Evolutionary conservation across 2,888 invertebrate species (phyloP).

Genomic region (Lacanobia oleracea): DNA sequence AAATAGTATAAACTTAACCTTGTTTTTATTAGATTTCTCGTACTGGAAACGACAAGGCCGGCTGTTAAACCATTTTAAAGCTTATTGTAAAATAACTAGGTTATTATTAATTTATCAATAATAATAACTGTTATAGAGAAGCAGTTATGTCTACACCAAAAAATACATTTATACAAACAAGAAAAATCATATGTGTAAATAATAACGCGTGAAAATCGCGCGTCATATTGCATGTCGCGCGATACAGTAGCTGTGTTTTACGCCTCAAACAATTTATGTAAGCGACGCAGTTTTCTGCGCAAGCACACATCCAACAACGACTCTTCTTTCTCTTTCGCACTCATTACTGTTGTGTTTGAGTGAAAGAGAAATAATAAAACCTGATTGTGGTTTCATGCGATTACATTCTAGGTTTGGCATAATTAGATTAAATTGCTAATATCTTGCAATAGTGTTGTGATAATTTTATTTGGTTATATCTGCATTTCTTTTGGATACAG

Average conservation of each 20-base stretch:
- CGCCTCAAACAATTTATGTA: slow-evolving; percentile 61
- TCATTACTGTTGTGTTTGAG: background rate
- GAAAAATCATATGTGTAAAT: slow-evolving; percentile 14
- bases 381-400: slow-evolving; percentile 60
- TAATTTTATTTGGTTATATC: slow-evolving; percentile 57
- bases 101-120: no score
- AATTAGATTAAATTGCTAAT: slow-evolving; percentile 67
- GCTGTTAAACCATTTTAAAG: background rate
- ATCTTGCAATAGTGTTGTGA: slow-evolving; percentile 46
- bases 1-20: no score
- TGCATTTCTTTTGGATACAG: slow-evolving; percentile 29
- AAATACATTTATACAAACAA: slow-evolving; percentile 2
- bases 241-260: slow-evolving; percentile 59
- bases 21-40: background rate
- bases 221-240: slow-evolving; percentile 53
- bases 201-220: slow-evolving; percentile 42
- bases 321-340: slow-evolving; percentile 41
- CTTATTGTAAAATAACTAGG: no score
- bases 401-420: slow-evolving; percentile 65
- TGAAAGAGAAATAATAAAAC: slow-evolving; percentile 39
- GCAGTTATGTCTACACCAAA: background rate
- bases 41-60: background rate
- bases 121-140: no score
- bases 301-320: slow-evolving; percentile 40
- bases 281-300: slow-evolving; percentile 60